Conservation (phyloP, 1,140 invertebrate species). For the Drosophila mauritiana region DNA sequence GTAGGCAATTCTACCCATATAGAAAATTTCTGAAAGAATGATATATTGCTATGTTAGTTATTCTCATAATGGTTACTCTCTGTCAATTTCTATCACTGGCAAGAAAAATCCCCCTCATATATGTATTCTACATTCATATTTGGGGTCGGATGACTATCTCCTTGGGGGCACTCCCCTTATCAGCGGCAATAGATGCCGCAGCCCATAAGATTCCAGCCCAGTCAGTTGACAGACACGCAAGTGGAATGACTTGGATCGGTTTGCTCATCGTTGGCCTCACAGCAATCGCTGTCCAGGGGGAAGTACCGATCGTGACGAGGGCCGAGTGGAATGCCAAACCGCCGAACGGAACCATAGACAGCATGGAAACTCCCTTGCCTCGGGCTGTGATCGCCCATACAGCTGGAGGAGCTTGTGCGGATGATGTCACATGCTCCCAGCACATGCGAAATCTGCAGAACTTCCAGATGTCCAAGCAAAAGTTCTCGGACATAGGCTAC, state of each 20-base stretch:
- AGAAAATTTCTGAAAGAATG: not conserved
- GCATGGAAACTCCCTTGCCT: conserved; percentile 84
- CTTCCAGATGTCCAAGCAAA: conserved; percentile 85
- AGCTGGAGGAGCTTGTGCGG: conserved; percentile 84
- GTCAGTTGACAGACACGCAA: conserved; percentile 29
- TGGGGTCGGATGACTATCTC: conserved; percentile 19
- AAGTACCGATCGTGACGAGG: conserved; percentile 57
- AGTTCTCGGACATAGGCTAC: conserved; percentile 87
- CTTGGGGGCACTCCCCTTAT: conserved; percentile 47
- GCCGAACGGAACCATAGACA: conserved; percentile 76
- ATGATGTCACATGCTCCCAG: conserved; percentile 83
- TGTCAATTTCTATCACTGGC: conserved; percentile 8
- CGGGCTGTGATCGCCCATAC: conserved; percentile 87
- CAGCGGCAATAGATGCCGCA: conserved; percentile 46
- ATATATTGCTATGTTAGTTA: no score
- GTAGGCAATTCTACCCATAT: no score
- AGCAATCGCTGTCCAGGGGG: conserved; percentile 21
- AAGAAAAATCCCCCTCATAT: conserved; percentile 42
- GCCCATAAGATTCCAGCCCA: conserved; percentile 14
- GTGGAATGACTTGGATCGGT: conserved; percentile 41
- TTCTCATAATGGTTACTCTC: not conserved
- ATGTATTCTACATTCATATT: not conserved
- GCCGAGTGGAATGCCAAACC: conserved; percentile 87
- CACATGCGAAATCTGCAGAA: conserved; percentile 86
- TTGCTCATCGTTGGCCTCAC: conserved; percentile 9